Base-by-base conservation (phyloP, 1,140 invertebrate species). In the Bombus waltoni region DNA sequence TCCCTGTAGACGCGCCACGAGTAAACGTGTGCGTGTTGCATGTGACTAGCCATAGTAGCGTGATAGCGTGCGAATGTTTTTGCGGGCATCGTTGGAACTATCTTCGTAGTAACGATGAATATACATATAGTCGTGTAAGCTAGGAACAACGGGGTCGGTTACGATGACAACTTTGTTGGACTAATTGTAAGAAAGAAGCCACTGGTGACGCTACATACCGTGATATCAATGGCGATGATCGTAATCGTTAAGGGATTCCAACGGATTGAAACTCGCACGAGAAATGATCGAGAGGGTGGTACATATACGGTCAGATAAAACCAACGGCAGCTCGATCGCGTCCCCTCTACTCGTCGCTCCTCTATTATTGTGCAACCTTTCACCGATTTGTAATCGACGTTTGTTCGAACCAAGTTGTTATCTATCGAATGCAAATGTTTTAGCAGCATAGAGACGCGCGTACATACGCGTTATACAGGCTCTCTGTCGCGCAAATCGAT, bases 91-190 rank as follows among this genome's bases (percentile, higher is more conserved):
- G 68, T n/a, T n/a, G 15, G 10, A 22, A 35, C 42, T 76, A 42
- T 75, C 47, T 74, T 89, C 40, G 88, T 75, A 83, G 73, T 62
- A 38, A 44, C 83, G 85, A 84, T 85, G 85, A 72, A 81, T 76
- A 66, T 79, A 81, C 32, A 32, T 32, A 82, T 82, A 90, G 75
- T 70, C 78, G 85, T 57, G 71, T 40, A 65, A 70, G 71, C 73
- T 82, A 83, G 68, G 81, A 85, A 77, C 82, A 87, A 87, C 73
- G 76, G 74, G 74, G 85, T 87, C 81, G 89, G 81, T 85, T 75
- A 47, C 38, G 79, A 75, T n/a, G 70, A 81, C 18, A 62, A 70
- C 68, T 44, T 57, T 57, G 79, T 62, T 62, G 11, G 28, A 13
- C 11, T 62, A 28, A 13, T 40, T 38, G 28, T 22, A 22, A 57